Evolutionary conservation across 2,113 vertebrate species (phyloP).

Genomic region (Spilogale gracilis): DNA sequence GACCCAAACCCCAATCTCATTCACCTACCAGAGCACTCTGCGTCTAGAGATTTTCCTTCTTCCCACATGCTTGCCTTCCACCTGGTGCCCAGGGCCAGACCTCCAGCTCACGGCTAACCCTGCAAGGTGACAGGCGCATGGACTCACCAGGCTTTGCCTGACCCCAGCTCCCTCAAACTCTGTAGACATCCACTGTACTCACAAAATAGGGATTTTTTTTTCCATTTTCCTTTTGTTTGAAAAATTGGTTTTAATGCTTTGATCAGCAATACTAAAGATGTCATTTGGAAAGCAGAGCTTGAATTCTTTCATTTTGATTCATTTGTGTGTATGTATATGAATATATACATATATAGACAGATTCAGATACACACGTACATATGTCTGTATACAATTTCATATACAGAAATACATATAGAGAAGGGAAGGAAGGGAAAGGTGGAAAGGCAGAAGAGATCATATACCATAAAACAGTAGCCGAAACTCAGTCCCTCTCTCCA

Average conservation of each 20-base stretch:
- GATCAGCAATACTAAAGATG: background rate
- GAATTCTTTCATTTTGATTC: background rate
- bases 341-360: background rate
- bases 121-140: background rate
- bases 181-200: background rate
- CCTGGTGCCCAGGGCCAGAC: background rate
- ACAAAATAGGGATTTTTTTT: background rate
- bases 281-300: background rate
- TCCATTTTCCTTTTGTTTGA: background rate
- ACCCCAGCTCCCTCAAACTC: background rate
- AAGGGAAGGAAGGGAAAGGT: background rate
- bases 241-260: constrained; percentile 23
- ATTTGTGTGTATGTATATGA: background rate
- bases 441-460: background rate
- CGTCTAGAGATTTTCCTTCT: background rate
- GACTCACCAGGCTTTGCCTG: background rate
- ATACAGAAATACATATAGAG: background rate
- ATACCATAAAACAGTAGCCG: background rate
- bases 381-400: background rate
- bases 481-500: background rate
- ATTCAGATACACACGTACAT: background rate
- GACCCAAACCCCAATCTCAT: background rate
- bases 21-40: accelerated
- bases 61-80: too few species aligned
- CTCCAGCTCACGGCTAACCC: accelerated